Evolutionary conservation across 2,888 invertebrate genomes (phyloP), one percentile per base, ranked within the genome.

Genomic region (Netelia inedita): DNA sequence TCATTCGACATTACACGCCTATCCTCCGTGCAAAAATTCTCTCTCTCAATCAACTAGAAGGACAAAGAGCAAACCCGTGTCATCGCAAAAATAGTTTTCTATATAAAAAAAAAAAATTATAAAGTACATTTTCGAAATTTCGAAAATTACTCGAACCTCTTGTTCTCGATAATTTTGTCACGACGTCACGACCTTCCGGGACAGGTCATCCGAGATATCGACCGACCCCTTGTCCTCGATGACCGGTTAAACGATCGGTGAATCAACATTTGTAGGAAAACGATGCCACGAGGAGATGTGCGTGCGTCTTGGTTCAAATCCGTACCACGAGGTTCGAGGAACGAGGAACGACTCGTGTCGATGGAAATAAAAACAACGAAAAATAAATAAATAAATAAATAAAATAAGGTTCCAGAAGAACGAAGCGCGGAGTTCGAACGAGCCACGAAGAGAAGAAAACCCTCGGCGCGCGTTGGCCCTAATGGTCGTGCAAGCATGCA

Each of bases 401-500:
- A 74, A 53, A 68, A 79, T 46, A 53, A 57, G 21, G 55, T 53
- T 68, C 63, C 35, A 41, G 21, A 59, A 61, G 53, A 41, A 65
- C 61, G 80, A 63, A 72, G 72, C 61, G 69, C 43, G 65, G n/a
- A 41, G 61, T 63, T 46, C 11, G 78, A 78, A 55, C 11, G 71
- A 73, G 73, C 57, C 65, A 85, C 63, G 73, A 75, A 65, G 57
- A 81, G 65, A 35, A 66, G 16, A 75, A 79, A 83, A 80, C 76
- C 76, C 83, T 81, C 65, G 68, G 82, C 63, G 75, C 82, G 83
- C 80, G 76, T 76, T 82, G 78, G 75, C 78, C 87, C 88, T 90
- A 91, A 91, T 91, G 89, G 86, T 88, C 86, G 86, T 86, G 86
- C 87, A 81, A 78, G 88, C 89, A 88, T 88, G 88, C 89, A 89